Conservation (phyloP, 2,797 vertebrate genomes). For the Alca torda region DNA sequence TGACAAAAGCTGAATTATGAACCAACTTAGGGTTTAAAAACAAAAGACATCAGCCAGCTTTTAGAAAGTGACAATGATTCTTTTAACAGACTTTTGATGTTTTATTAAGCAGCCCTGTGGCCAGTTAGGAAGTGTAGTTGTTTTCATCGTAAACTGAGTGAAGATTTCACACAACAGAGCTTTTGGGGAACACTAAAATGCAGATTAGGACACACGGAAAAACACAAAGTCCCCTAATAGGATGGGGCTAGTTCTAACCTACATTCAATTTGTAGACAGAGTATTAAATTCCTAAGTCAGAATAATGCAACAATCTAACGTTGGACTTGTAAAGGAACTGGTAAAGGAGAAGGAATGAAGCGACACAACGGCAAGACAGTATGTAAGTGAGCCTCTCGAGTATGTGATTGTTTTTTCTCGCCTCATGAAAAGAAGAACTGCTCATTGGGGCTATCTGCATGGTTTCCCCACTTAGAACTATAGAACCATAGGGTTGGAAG, state of each 20-base stretch:
- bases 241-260: background rate
- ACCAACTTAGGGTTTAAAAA: background rate
- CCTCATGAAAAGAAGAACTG: background rate
- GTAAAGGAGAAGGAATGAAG: background rate
- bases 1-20: background rate
- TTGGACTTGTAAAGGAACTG: background rate
- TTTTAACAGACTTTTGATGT: background rate
- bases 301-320: background rate
- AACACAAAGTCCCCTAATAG: background rate
- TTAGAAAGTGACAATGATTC: background rate
- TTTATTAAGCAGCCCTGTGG: background rate
- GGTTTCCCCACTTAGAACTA: background rate
- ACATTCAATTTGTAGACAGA: background rate
- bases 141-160: background rate
- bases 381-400: fast-evolving
- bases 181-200: background rate
- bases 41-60: background rate
- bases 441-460: background rate
- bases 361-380: background rate
- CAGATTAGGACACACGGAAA: background rate
- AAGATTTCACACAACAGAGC: background rate
- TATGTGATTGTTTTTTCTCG: background rate
- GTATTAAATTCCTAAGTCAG: background rate
- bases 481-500: no score
- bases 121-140: background rate